Percentiles rank a stretch among this genome's conserved stretches.
These are phyloP conservation scores for Chascanopsetta lugubris DNA, from an alignment of 2,113 vertebrate genomes.

Conservation along the genomic window DNA sequence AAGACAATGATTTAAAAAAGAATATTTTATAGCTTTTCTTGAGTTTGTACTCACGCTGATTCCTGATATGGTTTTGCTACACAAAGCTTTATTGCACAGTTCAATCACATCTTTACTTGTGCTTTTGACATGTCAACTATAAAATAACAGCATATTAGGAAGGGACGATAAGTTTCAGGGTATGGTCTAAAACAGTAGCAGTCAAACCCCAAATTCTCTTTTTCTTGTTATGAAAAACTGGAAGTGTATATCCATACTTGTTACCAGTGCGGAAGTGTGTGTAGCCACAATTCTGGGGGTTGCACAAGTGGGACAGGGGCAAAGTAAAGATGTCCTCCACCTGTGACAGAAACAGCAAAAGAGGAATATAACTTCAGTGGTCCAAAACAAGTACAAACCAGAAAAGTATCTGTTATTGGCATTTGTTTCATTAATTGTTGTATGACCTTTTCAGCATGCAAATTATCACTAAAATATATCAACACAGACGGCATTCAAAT, in stretches of 20 bases:
- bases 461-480: too few species aligned
- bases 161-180: slow-evolving; percentile 80
- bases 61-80: background rate
- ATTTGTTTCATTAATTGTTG: background rate
- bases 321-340: slow-evolving; percentile 90
- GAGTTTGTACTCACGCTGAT: background rate
- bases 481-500: too few species aligned
- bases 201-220: slow-evolving; percentile 93
- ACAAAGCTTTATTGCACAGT: slow-evolving; percentile 23
- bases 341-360: slow-evolving; percentile 64
- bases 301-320: slow-evolving; percentile 84
- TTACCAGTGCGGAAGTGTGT: slow-evolving; percentile 85
- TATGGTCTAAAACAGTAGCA: slow-evolving; percentile 83
- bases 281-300: slow-evolving; percentile 85
- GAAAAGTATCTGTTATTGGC: background rate
- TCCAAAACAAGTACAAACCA: background rate
- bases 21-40: background rate
- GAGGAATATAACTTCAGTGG: background rate
- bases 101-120: background rate
- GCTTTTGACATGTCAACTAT: background rate
- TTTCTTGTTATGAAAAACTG: slow-evolving; percentile 87
- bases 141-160: slow-evolving; percentile 8
- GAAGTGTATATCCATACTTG: slow-evolving; percentile 85
- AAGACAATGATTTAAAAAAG: background rate
- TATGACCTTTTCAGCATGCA: too few species aligned